phyloP scores from a whole-genome alignment of 2,113 vertebrate species.

The Sterrhoptilus dennistouni region DNA sequence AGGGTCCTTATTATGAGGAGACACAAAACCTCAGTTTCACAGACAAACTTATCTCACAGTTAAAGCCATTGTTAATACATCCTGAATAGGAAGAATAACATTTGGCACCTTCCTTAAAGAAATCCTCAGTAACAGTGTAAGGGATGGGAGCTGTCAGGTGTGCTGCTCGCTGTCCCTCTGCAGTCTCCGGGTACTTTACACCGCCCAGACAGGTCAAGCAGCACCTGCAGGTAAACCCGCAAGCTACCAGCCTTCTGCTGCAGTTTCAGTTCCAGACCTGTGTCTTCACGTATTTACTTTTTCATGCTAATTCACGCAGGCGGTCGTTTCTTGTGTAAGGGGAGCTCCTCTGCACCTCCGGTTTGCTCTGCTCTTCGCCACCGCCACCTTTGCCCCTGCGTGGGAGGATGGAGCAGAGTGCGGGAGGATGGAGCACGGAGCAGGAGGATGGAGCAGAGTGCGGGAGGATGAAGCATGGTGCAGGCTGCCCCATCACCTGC shows the following conservation, averaged over 20 bases:
- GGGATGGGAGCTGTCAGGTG: not conserved
- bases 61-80: not conserved
- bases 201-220: not conserved
- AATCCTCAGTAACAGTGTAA: not conserved
- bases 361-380: not conserved
- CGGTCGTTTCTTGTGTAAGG: not conserved
- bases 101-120: not conserved
- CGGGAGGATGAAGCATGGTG: not conserved
- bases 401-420: not conserved
- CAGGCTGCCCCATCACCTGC: not conserved
- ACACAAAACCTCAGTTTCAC: not conserved
- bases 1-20: not conserved
- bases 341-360: not conserved
- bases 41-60: not conserved
- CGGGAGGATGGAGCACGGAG: not conserved
- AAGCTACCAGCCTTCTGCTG: not conserved
- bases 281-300: not conserved
- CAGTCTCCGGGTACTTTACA: not conserved
- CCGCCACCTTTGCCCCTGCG: not conserved
- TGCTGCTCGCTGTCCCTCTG: not conserved
- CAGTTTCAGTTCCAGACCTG: not conserved
- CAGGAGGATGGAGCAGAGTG: rapidly evolving
- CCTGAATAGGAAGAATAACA: not conserved
- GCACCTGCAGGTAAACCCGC: not conserved
- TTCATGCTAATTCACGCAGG: not conserved